Evolutionary conservation across 1,140 invertebrate genomes (phyloP).

Genomic region (Piezodorus guildinii): DNA sequence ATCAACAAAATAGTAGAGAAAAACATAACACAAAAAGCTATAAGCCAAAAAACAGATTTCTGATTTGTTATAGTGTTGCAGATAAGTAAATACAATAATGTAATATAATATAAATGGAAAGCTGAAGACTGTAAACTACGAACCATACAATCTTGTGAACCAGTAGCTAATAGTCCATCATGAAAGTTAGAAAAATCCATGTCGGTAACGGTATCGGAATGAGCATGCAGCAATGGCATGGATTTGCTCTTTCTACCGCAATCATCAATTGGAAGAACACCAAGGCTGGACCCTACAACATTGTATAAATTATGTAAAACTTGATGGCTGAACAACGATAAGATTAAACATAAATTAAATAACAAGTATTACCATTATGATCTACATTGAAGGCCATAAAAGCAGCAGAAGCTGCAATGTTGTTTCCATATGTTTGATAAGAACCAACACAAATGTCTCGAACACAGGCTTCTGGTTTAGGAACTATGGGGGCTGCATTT

Average conservation of each 20-base stretch:
- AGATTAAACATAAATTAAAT: not conserved
- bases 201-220: slow-evolving; percentile 85
- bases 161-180: slow-evolving; percentile 78
- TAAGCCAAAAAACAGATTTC: too few species aligned
- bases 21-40: too few species aligned
- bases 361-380: slow-evolving; percentile 44
- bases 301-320: too few species aligned
- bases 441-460: slow-evolving; percentile 79
- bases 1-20: too few species aligned
- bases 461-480: slow-evolving; percentile 82
- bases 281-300: slow-evolving; percentile 61
- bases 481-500: slow-evolving; percentile 87
- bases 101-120: too few species aligned
- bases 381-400: slow-evolving; percentile 92
- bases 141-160: slow-evolving; percentile 80
- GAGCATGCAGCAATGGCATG: slow-evolving; percentile 70
- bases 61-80: too few species aligned
- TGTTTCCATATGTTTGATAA: slow-evolving; percentile 85
- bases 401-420: slow-evolving; percentile 79
- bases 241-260: slow-evolving; percentile 74
- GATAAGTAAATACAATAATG: too few species aligned
- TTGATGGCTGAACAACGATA: not conserved
- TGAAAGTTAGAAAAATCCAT: slow-evolving; percentile 91
- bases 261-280: slow-evolving; percentile 72
- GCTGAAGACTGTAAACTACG: slow-evolving; percentile 27